Percentiles rank a stretch among this genome's conserved stretches.
These are phyloP conservation scores for Erebia ligea DNA, from an alignment of 2,888 invertebrate species.

Conservation along the genomic window DNA sequence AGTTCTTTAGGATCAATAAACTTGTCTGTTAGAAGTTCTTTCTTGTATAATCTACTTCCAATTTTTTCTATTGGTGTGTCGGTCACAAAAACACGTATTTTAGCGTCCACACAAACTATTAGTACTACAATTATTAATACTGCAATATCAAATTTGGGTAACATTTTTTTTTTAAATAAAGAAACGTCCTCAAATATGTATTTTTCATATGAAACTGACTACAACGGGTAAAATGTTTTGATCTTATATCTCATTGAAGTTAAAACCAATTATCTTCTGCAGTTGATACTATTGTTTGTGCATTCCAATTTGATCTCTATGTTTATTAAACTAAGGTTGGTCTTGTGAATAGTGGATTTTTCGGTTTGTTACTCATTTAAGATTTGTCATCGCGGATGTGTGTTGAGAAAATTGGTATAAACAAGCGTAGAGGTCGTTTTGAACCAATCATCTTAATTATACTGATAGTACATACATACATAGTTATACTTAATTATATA, in stretches of 20 bases:
- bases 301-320: conserved; percentile 48
- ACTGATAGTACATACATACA: conserved; percentile 26
- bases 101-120: conserved; percentile 54
- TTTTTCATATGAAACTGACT: conserved; percentile 54
- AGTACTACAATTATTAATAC: conserved; percentile 35
- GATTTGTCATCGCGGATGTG: conserved; percentile 41
- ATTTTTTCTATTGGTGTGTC: conserved; percentile 64
- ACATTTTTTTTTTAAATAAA: conserved; percentile 35
- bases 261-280: conserved; percentile 50
- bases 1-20: conserved; percentile 65
- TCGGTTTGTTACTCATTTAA: conserved; percentile 30
- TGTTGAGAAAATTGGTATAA: conserved; percentile 55
- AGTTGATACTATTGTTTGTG: conserved; percentile 27
- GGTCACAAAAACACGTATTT: conserved; percentile 56
- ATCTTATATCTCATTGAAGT: conserved; percentile 55
- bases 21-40: conserved; percentile 61
- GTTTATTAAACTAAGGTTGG: conserved; percentile 13
- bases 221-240: conserved; percentile 51
- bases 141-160: conserved; percentile 46
- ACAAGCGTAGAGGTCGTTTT: conserved; percentile 57
- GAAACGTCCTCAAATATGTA: conserved; percentile 48
- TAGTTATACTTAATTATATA: too few species aligned
- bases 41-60: conserved; percentile 65
- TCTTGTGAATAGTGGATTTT: conserved; percentile 7
- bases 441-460: conserved; percentile 33